phyloP scores from a whole-genome alignment of 1,140 invertebrate genomes.

The Aculops lycopersici region DNA sequence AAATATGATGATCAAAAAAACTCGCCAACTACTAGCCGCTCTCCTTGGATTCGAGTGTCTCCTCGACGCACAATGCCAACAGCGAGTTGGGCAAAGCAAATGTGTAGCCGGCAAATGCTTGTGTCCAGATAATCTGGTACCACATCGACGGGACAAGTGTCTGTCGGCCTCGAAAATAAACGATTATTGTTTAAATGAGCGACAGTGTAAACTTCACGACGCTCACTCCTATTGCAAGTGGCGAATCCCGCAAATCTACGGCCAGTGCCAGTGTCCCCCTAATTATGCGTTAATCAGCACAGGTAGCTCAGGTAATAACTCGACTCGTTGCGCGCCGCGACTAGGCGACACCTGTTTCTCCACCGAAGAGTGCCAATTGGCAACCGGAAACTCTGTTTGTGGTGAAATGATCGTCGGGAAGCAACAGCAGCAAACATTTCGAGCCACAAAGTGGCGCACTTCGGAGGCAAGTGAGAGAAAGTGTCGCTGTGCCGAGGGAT shows the following conservation, averaged over 20 bases:
- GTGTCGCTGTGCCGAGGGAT: constrained; percentile 13
- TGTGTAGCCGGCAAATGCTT: constrained; percentile 36
- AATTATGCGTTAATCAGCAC: constrained; percentile 8
- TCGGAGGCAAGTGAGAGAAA: no score
- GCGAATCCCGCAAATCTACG: constrained; percentile 52
- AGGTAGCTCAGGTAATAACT: background rate
- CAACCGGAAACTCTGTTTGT: constrained; percentile 10
- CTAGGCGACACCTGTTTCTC: constrained; percentile 8
- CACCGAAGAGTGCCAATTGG: constrained; percentile 9
- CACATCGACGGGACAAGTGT: constrained; percentile 53
- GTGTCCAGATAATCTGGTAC: constrained; percentile 41
- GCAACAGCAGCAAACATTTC: constrained; percentile 5
- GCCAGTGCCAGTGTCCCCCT: constrained; percentile 35
- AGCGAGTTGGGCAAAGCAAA: constrained; percentile 40
- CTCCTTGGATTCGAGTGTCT: constrained; percentile 37
- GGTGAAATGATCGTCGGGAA: constrained; percentile 9
- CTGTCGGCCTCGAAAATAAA: constrained; percentile 45
- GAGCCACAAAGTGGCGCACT: constrained; percentile 9
- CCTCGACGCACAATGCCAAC: constrained; percentile 33
- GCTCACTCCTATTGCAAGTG: constrained; percentile 50
- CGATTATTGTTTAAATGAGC: constrained; percentile 57
- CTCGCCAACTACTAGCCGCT: constrained; percentile 22
- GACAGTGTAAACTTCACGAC: constrained; percentile 47
- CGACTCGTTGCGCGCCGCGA: constrained; percentile 1
- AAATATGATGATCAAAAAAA: background rate